Evolutionary conservation across 23 tunicate genomes (phyloP), one percentile per base, ranked within the genome.

Genomic region (Botrylloides violaceus): DNA sequence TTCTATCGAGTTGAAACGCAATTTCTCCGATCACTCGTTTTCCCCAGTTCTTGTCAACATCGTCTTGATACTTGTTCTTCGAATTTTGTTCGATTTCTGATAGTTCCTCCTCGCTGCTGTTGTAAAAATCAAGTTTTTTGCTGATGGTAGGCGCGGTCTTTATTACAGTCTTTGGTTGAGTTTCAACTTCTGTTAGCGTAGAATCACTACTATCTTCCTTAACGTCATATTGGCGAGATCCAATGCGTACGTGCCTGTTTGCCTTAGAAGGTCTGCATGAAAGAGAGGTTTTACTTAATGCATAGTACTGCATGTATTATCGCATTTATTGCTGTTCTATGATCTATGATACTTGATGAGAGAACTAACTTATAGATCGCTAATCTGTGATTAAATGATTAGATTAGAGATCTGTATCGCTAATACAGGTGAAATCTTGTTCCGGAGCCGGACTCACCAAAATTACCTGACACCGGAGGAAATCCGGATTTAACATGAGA

Each of bases 21-120:
- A 87, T 81, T 87, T 87, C 95, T 62, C 95, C 95, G 55, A 87
- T 61, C 4, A 81, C 20, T 37, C 95, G 43, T 29, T 34, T 47
- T 3, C 24, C 34, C 65, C 64, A 72, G 23, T 72, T 57, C 15
- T 30, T 53, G 34, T 29, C 77, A 0, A 28, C 2, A 4, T 29
- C 28, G 71, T 55, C 65, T 6, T 32, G n/a, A 21, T n/a, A 20
- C 47, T 28, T 36, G 36, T 68, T 68, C 9, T 0, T 43, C 25
- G 58, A 36, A 23, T 24, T 68, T 43, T 43, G 36, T 3, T 39
- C 1, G 7, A 43, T 68, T 39, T 38, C 37, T 0, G 36, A 39
- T 19, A 68, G 29, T 6, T 68, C 58, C 29, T 68, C 74, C n/a
- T 68, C 56, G 47, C 74, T 68, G 74, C 58, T 43, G 65, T 60